Conservation (phyloP, 2,797 vertebrate species). For the Pantherophis vulpinus region DNA sequence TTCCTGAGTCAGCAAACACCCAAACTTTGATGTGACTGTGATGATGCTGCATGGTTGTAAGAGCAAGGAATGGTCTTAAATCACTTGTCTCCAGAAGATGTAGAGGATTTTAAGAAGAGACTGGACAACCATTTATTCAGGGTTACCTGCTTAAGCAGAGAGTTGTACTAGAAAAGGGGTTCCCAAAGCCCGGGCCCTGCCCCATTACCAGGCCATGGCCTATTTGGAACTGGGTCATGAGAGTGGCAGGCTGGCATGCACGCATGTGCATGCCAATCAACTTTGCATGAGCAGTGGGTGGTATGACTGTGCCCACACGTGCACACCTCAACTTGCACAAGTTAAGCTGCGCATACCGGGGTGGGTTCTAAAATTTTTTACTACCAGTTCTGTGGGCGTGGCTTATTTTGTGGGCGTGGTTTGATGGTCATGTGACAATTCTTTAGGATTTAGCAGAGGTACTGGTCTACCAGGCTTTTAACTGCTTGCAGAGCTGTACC, state of each 20-base stretch:
- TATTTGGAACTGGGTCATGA: not conserved
- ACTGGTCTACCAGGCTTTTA: no score
- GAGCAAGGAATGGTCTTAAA: not conserved
- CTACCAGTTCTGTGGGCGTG: no score
- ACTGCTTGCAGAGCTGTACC: no score
- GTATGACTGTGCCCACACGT: rapidly evolving
- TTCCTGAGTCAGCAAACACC: not conserved
- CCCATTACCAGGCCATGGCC: not conserved
- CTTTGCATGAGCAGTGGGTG: no score
- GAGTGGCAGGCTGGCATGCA: not conserved
- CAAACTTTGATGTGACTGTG: not conserved
- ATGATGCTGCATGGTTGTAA: not conserved
- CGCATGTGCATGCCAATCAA: rapidly evolving
- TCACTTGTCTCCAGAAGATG: not conserved
- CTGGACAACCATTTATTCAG: not conserved
- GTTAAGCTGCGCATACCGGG: no score
- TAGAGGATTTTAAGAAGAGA: not conserved
- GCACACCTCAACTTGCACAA: not conserved
- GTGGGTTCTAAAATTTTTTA: no score
- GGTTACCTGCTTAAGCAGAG: not conserved
- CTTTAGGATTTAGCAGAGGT: no score
- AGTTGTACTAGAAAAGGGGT: not conserved
- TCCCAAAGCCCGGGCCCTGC: rapidly evolving
- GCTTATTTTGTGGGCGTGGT: no score
- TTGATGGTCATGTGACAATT: no score